Base-by-base conservation (phyloP, 2,113 vertebrate species). In the Tenebrosternarchus preto region DNA sequence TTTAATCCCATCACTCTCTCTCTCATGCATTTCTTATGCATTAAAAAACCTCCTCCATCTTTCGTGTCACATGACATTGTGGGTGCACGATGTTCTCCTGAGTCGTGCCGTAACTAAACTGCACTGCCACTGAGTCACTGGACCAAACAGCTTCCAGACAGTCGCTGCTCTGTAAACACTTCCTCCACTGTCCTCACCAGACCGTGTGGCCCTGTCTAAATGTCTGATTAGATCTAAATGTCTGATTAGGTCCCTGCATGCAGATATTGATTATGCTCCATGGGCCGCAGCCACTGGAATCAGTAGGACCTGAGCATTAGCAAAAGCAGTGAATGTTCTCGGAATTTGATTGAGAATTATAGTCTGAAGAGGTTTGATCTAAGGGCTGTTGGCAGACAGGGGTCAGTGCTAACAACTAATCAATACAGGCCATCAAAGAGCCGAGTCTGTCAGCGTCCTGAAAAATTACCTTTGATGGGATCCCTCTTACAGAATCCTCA, bases 381-480 rank as follows among this genome's bases (percentile, higher is more conserved):
- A 33, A 17, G 15, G n/a, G 6, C 64, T 46, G 72, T 79, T 72
- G 29, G 63, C 39, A 29, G 22, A 17, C 50, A 73, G 39, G 43
- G 12, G 68, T 29, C 27, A 17, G 76, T 64, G 66, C 76, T 74
- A 76, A 70, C 77, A 57, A 39, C 25, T 46, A 80, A 86, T 86
- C 87, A 67, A 85, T 86, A 78, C 55, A 46, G 43, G 56, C 84
- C 57, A 73, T 80, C 66, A 66, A 80, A 84, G 72, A 76, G 66
- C 75, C 61, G 78, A 82, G 25, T 75, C 64, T 74, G 64, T 68
- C 50, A n/a, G 78, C 67, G 73, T 77, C 66, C 69, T 75, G 74
- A 36, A 71, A 82, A 67, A 76, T 59, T 56, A 78, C 71, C 68
- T 67, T 72, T 80, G 39, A 46, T 24, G 50, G 43, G 71, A 64